These are phyloP conservation scores for Squalus acanthias DNA, from an alignment of 2,797 vertebrate genomes.

Conservation along the genomic window DNA sequence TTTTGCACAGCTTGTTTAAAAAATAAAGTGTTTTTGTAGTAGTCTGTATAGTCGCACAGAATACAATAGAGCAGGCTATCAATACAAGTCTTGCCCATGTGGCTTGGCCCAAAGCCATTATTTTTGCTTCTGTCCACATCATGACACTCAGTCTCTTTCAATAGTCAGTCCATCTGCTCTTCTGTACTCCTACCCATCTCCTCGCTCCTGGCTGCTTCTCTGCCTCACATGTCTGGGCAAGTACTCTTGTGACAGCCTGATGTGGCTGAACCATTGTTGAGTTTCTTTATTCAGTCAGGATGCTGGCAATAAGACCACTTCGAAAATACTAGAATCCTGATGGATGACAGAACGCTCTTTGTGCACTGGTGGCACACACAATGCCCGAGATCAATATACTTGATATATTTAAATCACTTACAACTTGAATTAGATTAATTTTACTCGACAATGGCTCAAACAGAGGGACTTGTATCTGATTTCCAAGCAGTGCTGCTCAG, in stretches of 20 bases:
- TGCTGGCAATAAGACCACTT: background rate
- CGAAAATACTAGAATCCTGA: background rate
- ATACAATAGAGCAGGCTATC: background rate
- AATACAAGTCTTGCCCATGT: background rate
- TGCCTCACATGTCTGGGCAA: constrained; percentile 34
- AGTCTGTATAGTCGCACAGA: background rate
- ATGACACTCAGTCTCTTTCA: constrained; percentile 32
- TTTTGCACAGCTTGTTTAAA: background rate
- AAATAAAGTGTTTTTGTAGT: background rate
- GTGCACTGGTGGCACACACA: background rate
- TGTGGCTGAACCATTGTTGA: constrained; percentile 1
- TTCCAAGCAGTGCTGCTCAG: background rate
- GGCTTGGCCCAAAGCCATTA: constrained; percentile 2
- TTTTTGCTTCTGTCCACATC: constrained; percentile 21
- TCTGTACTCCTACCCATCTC: background rate
- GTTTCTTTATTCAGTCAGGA: background rate
- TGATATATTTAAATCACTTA: background rate
- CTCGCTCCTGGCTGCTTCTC: constrained; percentile 1
- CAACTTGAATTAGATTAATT: background rate
- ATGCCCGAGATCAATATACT: background rate
- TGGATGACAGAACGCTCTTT: background rate
- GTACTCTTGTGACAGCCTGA: background rate
- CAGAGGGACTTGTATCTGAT: background rate
- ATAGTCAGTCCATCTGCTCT: constrained; percentile 29
- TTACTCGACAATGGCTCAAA: background rate